Evolutionary conservation across 2,888 invertebrate species (phyloP), one percentile per base, ranked within the genome.

Genomic region (Mayetiola destructor): DNA sequence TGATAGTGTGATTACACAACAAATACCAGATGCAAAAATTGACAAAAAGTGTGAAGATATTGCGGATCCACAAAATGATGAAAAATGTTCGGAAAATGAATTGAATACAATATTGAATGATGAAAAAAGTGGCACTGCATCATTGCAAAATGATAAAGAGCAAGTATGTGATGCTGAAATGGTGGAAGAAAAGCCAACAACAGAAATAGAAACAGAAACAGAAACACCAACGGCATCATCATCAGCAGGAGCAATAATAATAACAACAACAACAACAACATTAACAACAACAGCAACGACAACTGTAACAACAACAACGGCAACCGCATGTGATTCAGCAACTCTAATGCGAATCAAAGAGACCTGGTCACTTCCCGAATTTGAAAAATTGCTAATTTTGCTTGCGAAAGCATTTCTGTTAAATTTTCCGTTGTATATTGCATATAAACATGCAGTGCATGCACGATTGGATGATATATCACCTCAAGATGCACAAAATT

Each of bases 371-470:
- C 75, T 85, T 65, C 84, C 86, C 62, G 92, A 94, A 68, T 83
- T 87, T 64, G 93, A 94, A 67, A 88, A 88, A 71, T 76, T 94
- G 52, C 80, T 94, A 68, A 85, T 88, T 65, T 82, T 93, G 64
- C 82, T 91, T 27, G 87, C 91, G 2, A 93, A 93, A 75, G 80
- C 81, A 62, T 94, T 93, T 73, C 78, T 92, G 61, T 78, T 92
- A 61, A 92, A 91, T 71, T 94, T 93, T 69, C 93, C 88, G 63
- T 73, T 92, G 60, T 83, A 92, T 73, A 80, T 92, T 73, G 86
- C 91, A 21, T 88, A 86, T 72, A 89, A 89, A 71, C 87, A 88
- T 66, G 85, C 86, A 56, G 82, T 86, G 59, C 82, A 88, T 65
- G 80, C 85, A 55, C 83, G 88, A 61, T 73, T 88, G 59, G 89